A percentile compares a stretch with the other conserved stretches of the same genome.
phyloP scores from a whole-genome alignment of 2,113 vertebrate genomes.

The Delphinus delphis region DNA sequence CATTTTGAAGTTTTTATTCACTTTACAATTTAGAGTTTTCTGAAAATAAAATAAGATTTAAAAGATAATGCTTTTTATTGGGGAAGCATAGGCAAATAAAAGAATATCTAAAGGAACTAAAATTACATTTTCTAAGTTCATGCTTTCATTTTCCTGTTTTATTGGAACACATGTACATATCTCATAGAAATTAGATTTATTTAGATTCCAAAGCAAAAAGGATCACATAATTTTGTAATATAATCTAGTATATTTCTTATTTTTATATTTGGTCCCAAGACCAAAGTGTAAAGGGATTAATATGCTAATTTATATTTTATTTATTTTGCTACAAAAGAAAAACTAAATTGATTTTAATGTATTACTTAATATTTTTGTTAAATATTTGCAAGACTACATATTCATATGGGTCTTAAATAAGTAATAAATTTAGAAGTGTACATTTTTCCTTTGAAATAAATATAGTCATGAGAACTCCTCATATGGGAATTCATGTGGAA shows the following conservation, averaged over 20 bases:
- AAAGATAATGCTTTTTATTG: background rate
- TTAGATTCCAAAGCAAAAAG: background rate
- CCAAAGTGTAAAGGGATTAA: background rate
- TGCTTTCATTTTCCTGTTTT: slow-evolving; percentile 1
- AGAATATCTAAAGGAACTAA: background rate
- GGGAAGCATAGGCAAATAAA: background rate
- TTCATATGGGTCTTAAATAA: background rate
- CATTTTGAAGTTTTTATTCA: background rate
- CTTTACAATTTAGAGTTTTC: background rate
- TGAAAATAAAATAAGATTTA: background rate
- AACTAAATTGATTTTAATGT: background rate
- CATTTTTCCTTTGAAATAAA: slow-evolving; percentile 2
- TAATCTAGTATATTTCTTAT: background rate
- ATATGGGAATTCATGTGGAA: background rate
- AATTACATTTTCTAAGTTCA: background rate
- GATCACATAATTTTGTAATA: background rate
- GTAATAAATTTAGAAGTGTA: background rate
- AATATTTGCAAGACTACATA: background rate
- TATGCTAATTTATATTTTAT: background rate
- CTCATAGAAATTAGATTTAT: background rate
- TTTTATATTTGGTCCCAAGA: background rate
- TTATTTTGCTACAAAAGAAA: background rate
- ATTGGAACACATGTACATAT: background rate
- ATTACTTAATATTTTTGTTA: background rate
- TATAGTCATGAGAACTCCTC: background rate